A percentile compares a stretch with the other conserved stretches of the same genome.
Evolutionary conservation across 2,888 invertebrate species (phyloP).

Genomic region (Dicyrtoma fusca): DNA sequence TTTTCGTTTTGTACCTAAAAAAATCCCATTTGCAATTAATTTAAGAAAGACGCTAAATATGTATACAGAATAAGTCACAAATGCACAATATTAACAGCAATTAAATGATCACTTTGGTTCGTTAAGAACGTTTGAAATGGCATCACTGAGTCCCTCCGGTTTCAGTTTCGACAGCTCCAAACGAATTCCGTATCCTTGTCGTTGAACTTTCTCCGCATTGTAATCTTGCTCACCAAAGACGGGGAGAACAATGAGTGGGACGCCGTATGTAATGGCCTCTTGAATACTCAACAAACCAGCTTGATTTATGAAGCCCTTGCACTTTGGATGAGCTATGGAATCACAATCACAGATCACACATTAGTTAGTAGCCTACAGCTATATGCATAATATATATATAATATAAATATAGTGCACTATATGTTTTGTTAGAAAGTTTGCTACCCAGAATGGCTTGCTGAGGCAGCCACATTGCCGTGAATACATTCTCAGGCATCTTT

Average conservation of each 20-base stretch:
- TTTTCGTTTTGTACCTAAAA: constrained; percentile 40
- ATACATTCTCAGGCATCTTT: constrained; percentile 52
- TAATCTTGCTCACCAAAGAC: constrained; percentile 64
- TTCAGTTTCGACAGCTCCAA: constrained; percentile 62
- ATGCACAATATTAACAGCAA: too few species aligned
- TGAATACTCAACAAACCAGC: constrained; percentile 70
- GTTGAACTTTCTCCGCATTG: constrained; percentile 64
- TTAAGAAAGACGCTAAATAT: too few species aligned
- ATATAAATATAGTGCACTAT: too few species aligned
- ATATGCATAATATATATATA: too few species aligned
- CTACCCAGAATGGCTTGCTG: constrained; percentile 56
- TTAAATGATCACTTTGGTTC: constrained; percentile 32
- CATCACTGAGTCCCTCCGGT: constrained; percentile 58
- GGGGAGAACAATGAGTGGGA: constrained; percentile 65
- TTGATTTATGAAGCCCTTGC: constrained; percentile 68
- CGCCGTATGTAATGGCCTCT: constrained; percentile 67
- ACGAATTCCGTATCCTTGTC: constrained; percentile 63
- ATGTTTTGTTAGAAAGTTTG: too few species aligned
- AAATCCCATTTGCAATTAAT: too few species aligned
- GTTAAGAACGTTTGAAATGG: constrained; percentile 36
- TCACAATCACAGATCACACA: not conserved
- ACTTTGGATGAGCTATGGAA: constrained; percentile 63
- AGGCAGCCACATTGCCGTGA: constrained; percentile 53
- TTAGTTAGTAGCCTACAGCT: too few species aligned
- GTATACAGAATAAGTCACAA: too few species aligned